Percentiles rank a stretch among this genome's conserved stretches.
Evolutionary conservation across 2,888 invertebrate genomes (phyloP).

Genomic region (Tineola bisselliella): DNA sequence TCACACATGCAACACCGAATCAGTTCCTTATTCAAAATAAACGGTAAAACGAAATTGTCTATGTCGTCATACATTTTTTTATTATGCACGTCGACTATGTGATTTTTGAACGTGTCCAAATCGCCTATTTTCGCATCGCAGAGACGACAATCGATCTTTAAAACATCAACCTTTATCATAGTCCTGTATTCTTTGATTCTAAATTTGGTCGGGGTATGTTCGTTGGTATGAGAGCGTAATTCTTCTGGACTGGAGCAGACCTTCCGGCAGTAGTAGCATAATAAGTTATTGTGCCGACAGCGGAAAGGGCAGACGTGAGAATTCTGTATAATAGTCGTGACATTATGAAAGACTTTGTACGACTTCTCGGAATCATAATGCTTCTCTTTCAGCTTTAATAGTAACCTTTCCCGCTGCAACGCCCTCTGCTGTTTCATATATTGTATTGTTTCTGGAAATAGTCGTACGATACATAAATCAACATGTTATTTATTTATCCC

Average conservation of each 20-base stretch:
- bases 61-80: constrained; percentile 45
- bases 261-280: constrained; percentile 51
- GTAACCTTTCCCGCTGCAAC: background rate
- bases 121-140: constrained; percentile 33
- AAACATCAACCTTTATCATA: constrained; percentile 52
- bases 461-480: too few species aligned
- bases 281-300: constrained; percentile 47
- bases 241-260: constrained; percentile 32
- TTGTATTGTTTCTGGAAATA: constrained; percentile 6
- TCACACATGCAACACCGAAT: constrained; percentile 43
- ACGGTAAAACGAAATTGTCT: constrained; percentile 44
- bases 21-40: constrained; percentile 34
- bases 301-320: constrained; percentile 53
- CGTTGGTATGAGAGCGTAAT: constrained; percentile 28
- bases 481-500: too few species aligned
- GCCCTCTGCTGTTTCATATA: background rate
- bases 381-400: background rate
- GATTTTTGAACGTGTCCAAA: constrained; percentile 41
- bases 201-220: constrained; percentile 43
- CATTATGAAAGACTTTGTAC: constrained; percentile 49
- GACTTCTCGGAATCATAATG: constrained; percentile 37
- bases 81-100: constrained; percentile 34
- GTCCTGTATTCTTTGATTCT: constrained; percentile 47
- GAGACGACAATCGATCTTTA: constrained; percentile 45
- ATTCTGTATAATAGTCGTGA: constrained; percentile 43